phyloP scores from a whole-genome alignment of 2,113 vertebrate species.

The Chionomys nivalis region DNA sequence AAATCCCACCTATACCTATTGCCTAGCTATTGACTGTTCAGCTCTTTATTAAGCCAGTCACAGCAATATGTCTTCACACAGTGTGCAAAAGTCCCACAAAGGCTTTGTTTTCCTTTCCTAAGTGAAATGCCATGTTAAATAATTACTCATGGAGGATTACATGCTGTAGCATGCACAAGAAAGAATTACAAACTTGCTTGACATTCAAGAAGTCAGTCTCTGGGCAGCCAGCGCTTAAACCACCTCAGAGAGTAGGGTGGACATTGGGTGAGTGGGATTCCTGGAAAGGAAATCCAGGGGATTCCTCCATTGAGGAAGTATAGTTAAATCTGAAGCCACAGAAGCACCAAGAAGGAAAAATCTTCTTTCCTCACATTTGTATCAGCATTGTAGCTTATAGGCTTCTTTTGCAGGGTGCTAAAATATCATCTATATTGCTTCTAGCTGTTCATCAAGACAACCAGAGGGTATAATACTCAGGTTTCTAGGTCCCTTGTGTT shows the following conservation, averaged over 20 bases:
- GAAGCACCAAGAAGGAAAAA: not conserved
- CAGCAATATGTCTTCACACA: not conserved
- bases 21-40: not conserved
- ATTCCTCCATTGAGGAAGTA: not conserved
- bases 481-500: slow-evolving; percentile 45
- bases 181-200: slow-evolving; percentile 49
- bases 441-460: not conserved
- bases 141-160: not conserved
- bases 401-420: slow-evolving; percentile 19
- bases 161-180: not conserved
- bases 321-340: not conserved
- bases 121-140: slow-evolving; percentile 9
- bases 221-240: not conserved
- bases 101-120: slow-evolving; percentile 33
- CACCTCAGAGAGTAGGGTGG: not conserved
- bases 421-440: not conserved
- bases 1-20: not conserved
- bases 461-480: not conserved
- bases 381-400: not conserved
- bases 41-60: not conserved
- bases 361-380: not conserved
- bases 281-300: not conserved
- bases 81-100: not conserved
- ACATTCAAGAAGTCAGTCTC: slow-evolving; percentile 44
- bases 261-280: not conserved